A percentile compares a stretch with the other conserved stretches of the same genome.
phyloP scores from a whole-genome alignment of 2,113 vertebrate species.

The Motacilla tschutschensis region DNA sequence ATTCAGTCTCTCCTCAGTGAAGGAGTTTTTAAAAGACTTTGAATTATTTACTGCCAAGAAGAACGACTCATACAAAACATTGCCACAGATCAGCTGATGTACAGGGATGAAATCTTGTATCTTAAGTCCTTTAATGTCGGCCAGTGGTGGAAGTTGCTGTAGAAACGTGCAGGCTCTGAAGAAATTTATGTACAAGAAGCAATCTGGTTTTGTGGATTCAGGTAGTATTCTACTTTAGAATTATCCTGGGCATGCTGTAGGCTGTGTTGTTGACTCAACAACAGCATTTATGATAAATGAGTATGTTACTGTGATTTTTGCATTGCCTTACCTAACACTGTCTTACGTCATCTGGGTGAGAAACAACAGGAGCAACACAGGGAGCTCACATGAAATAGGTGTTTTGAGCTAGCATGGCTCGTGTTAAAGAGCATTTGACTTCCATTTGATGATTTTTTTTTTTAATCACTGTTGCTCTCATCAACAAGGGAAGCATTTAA shows the following conservation, averaged over 20 bases:
- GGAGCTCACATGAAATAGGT: not conserved
- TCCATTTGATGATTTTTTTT: not conserved
- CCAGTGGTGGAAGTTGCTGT: not conserved
- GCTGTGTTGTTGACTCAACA: not conserved
- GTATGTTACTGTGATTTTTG: conserved; percentile 7
- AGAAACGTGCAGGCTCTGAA: not conserved
- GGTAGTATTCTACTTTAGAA: not conserved
- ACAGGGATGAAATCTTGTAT: not conserved
- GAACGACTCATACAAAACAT: not conserved
- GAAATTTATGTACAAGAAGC: not conserved
- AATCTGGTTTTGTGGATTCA: not conserved
- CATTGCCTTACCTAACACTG: not conserved
- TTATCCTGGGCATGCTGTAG: not conserved
- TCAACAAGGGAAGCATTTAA: not conserved
- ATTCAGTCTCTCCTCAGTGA: not conserved
- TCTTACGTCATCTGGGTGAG: not conserved
- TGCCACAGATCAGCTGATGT: not conserved
- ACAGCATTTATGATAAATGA: not conserved
- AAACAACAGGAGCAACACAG: not conserved
- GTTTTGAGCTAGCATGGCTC: not conserved
- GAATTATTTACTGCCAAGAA: not conserved
- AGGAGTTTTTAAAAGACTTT: not conserved
- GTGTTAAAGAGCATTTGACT: not conserved
- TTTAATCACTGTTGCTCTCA: not conserved
- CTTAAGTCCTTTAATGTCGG: not conserved